Evolutionary conservation across 2,113 vertebrate species (phyloP), one percentile per base, ranked within the genome.

Genomic region (Pluvialis apricaria): DNA sequence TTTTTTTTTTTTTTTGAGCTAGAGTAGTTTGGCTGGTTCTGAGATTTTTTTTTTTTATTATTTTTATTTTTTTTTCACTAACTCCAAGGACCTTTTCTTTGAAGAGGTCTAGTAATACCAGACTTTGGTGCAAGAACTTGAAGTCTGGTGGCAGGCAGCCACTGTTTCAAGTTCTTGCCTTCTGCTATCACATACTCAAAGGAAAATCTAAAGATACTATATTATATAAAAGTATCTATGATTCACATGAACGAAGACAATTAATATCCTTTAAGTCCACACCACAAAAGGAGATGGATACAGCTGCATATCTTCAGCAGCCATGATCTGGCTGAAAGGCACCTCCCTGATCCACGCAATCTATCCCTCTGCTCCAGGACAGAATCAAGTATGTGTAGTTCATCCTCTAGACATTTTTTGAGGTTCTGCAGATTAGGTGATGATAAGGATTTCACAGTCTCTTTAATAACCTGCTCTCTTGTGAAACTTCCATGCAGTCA

Each of bases 11-110:
- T 36, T 70, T 72, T 44, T n/a, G 3, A 92, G 83, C 11, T 57
- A 36, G 76, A 93, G 93, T 72, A 73, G 93, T 90, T 95, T 20
- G 47, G 94, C 92, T 94, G 85, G 94, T 95, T 96, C 54, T 85
- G 62, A 86, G 29, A 85, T 18, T 9, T 38, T 15, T 45, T 28
- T 44, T 49, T 49, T 49, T 21, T 51, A 14, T 29, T 32, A 18
- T 51, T n/a, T 31, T 54, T 69, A 76, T 36, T 51, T 60, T 66
- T 60, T 66, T 15, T 6, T 5, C 51, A 73, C 26, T 42, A 77
- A 51, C 36, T 90, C 51, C 52, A 72, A 69, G 49, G 66, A 83
- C 68, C 17, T 88, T 40, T 68, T 64, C 32, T 93, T 80, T 90
- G 60, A 95, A 92, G 40, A 88, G 12, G 55, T 71, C 68, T 75